These are phyloP conservation scores for Hemiscyllium ocellatum DNA, from an alignment of 2,113 vertebrate species.

Conservation along the genomic window DNA sequence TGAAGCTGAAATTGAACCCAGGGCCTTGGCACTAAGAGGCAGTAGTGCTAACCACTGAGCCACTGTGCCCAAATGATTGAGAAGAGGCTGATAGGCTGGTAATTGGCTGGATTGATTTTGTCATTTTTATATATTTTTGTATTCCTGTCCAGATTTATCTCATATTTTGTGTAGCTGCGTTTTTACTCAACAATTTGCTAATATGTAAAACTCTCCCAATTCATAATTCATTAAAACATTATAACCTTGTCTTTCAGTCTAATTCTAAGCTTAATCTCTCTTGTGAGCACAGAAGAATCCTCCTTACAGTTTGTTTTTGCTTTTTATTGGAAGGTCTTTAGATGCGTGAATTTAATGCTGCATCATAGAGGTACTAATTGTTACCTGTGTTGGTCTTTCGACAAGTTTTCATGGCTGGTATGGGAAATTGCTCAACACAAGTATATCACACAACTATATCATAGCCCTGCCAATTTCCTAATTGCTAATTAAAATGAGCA, in stretches of 20 bases:
- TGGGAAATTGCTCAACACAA: neutral
- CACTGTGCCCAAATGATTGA: neutral
- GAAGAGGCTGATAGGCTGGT: neutral
- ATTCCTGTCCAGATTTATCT: neutral
- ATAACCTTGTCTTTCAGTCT: neutral
- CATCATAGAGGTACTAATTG: too few species aligned
- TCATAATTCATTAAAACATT: neutral
- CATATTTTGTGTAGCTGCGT: neutral
- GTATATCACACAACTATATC: neutral
- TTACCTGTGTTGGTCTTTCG: neutral
- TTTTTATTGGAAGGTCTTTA: too few species aligned
- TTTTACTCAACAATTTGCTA: neutral
- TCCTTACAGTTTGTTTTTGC: too few species aligned
- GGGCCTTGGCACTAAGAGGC: too few species aligned
- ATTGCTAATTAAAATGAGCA: neutral
- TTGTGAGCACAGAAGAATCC: neutral
- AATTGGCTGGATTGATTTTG: too few species aligned
- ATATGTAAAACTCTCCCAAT: neutral
- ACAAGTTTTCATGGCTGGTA: neutral
- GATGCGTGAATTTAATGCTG: too few species aligned
- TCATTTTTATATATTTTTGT: too few species aligned
- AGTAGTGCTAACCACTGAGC: too few species aligned
- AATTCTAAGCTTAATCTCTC: neutral
- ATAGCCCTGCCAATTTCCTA: neutral
- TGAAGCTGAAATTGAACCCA: too few species aligned